A percentile compares a stretch with the other conserved stretches of the same genome.
phyloP scores from a whole-genome alignment of 1,140 invertebrate genomes.

The Lineus longissimus region DNA sequence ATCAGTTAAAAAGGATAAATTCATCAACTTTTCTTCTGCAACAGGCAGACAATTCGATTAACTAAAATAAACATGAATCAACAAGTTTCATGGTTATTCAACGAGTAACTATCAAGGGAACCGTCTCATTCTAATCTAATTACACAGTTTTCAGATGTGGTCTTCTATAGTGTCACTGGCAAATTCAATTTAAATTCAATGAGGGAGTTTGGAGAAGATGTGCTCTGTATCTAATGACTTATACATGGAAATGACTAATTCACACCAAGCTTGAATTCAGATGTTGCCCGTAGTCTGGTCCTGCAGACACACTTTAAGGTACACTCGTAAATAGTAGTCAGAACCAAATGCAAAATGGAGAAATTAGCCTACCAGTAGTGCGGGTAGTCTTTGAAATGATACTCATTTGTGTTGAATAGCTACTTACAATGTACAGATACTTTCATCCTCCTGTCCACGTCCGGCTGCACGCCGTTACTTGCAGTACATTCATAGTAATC shows the following conservation, averaged over 20 bases:
- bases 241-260: neutral
- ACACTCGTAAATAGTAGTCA: too few species aligned
- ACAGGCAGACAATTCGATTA: too few species aligned
- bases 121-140: constrained; percentile 10
- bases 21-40: too few species aligned
- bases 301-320: too few species aligned
- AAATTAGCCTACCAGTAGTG: too few species aligned
- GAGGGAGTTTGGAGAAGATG: neutral
- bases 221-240: too few species aligned
- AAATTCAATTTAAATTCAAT: neutral
- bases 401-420: neutral
- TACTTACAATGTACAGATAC: constrained; percentile 45
- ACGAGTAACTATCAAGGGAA: neutral
- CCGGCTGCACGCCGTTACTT: constrained; percentile 36
- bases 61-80: neutral
- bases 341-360: too few species aligned
- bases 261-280: too few species aligned
- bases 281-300: too few species aligned
- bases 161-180: neutral
- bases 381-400: too few species aligned
- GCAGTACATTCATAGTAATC: constrained; percentile 45
- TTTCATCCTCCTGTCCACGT: constrained; percentile 36
- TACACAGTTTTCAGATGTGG: constrained; percentile 4
- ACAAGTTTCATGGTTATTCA: neutral
- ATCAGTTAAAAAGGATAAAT: too few species aligned